Base-by-base conservation (phyloP, 2,888 invertebrate species). In the Pristionchus fissidentatus region DNA sequence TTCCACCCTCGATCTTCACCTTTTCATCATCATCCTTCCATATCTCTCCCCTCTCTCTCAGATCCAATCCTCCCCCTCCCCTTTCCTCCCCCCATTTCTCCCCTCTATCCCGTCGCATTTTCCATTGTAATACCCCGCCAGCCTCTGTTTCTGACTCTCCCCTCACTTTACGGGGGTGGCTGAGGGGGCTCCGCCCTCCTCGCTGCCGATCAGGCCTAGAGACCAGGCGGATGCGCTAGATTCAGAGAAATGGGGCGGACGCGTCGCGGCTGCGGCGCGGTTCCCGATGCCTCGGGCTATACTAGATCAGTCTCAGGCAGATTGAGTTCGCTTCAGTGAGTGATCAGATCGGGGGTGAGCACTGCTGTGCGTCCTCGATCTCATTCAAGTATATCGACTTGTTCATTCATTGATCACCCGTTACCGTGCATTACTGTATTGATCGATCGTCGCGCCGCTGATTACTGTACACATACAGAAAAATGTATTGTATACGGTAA, bases 111-210 rank as follows among this genome's bases (percentile, higher is more conserved):
- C 62, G 55, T 55, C 55, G 55, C 55, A 55, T 15, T 22, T 66
- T 41, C 26, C 70, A 70, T 70, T 70, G 70, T 70, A 70, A 70
- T 70, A 70, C 70, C 41, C 70, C 60, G 29, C 32, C 32, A 29
- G n/a, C 15, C 60, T 22, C 70, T 70, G 70, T 70, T 70, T 70
- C 70, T 70, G 70, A 70, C 75, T 77, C n/a, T 49, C 29, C 52
- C 79, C 46, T 35, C 43, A 52, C 79, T 79, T 57, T 57, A 57
- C 46, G 79, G 79, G 79, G 79, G 79, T 57, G 79, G 79, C n/a
- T 35, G 77, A 41, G n/a, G 77, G 15, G 22, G 43, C 8, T 3
- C 15, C 10, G 15, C 22, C 13, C 35, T 35, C 79, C 32, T 35
- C 41, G 19, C 55, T 57, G 35, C 38, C 13, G 41, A 43, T 8